Evolutionary conservation across 37 sponge, comb jelly and placozoan species (phyloP).

Genomic region (Crambe crambe): DNA sequence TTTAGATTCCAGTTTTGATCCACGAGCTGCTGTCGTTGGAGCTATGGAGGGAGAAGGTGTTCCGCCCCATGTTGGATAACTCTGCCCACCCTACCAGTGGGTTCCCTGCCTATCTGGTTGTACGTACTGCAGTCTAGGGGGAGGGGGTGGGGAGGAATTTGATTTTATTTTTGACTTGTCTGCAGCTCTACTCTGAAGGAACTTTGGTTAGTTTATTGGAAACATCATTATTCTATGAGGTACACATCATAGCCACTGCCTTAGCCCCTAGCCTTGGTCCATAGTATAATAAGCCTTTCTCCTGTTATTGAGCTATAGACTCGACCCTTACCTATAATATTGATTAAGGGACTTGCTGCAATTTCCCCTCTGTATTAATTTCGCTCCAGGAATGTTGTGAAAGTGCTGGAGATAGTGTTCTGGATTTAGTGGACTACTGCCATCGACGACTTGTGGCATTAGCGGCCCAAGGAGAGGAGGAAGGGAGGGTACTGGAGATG

Average conservation of each 20-base stretch:
- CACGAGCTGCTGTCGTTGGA: conserved; percentile 69
- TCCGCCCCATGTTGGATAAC: conserved; percentile 50
- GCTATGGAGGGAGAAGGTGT: conserved; percentile 84
- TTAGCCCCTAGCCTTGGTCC: too few species aligned
- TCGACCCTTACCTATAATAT: too few species aligned
- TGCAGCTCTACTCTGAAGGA: conserved; percentile 79
- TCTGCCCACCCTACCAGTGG: conserved; percentile 28
- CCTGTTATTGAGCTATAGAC: too few species aligned
- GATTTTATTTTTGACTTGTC: too few species aligned
- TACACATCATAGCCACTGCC: conserved; percentile 12
- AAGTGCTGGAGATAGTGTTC: conserved; percentile 35
- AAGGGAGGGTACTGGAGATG: neutral
- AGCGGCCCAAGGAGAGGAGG: conserved; percentile 22
- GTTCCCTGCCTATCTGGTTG: conserved; percentile 78
- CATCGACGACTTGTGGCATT: conserved; percentile 47
- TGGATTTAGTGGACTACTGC: conserved; percentile 82
- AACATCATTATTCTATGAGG: conserved; percentile 67
- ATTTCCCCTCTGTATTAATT: neutral
- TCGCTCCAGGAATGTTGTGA: conserved; percentile 65
- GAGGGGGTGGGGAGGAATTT: neutral
- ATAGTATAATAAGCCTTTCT: too few species aligned
- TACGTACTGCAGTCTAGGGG: too few species aligned
- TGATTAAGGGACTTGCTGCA: neutral
- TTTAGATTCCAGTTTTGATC: conserved; percentile 59
- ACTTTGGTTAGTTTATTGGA: conserved; percentile 74